Base-by-base conservation (phyloP, 2,888 invertebrate species). In the Eremobia ochroleuca region DNA sequence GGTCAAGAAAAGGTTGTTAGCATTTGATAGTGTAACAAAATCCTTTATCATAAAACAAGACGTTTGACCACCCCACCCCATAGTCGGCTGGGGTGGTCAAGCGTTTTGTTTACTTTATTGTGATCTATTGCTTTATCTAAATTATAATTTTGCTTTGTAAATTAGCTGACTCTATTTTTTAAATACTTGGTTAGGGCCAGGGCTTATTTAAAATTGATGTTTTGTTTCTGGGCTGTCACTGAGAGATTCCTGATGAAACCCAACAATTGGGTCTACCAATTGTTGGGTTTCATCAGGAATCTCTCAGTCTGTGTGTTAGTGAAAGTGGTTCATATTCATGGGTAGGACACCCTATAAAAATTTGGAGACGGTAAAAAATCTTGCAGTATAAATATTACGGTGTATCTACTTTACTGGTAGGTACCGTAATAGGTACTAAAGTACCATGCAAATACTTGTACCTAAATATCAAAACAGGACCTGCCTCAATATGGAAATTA, bases 401-500 rank as follows among this genome's bases (percentile, higher is more conserved):
- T 15, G 13, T 66, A n/a, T n/a, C n/a, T n/a, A 46, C 2, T 67
- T 31, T 31, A 46, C 8, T 8, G 31, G 46, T 46, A 18, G 18
- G 4, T 40, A 72, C 8, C 43, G 34, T 75, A 46, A 40, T 28
- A 49, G 25, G 25, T 59, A 59, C 21, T n/a, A 59, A 59, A 80
- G 40, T 37, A 25, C 46, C 18, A 18, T 62, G 34, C n/a, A 15
- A 28, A 40, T 43, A 43, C 15, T 11, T 40, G 28, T 40, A 49
- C n/a, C 64, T 46, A 59, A 74, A 65, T 77, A 82, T 70, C 61
- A 78, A 82, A 77, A 75, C 69, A 52, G 79, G 83, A 87, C 88
- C 89, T 91, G 75, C 87, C 88, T 83, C 84, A 89, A 90, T 86
- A 88, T 88, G 85, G 65, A 89, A 89, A 90, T 88, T 89, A 85